phyloP scores from a whole-genome alignment of 2,113 vertebrate species.

The Donacobius atricapilla region DNA sequence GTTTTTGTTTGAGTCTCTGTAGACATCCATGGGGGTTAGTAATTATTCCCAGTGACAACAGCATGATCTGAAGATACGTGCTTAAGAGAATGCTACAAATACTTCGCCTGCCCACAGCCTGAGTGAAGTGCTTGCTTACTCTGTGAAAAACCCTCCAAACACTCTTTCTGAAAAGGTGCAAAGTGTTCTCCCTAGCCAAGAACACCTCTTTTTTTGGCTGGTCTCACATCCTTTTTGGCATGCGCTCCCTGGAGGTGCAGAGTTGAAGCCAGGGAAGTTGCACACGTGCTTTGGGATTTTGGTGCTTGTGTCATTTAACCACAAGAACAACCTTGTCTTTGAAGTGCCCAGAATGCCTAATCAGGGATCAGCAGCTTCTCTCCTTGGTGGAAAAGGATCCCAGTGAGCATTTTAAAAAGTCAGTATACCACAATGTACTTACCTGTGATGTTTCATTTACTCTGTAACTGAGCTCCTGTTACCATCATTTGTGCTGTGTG shows the following conservation, averaged over 20 bases:
- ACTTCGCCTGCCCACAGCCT: background rate
- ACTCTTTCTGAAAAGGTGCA: conserved; percentile 39
- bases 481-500: background rate
- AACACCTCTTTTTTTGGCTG: conserved; percentile 25
- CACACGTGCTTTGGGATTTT: conserved; percentile 25
- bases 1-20: background rate
- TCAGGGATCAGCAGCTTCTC: conserved; percentile 14
- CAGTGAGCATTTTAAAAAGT: background rate
- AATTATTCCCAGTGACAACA: conserved; percentile 22
- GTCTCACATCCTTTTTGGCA: conserved; percentile 22
- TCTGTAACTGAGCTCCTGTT: background rate
- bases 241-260: background rate
- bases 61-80: background rate
- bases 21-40: background rate
- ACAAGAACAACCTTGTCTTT: conserved; percentile 7
- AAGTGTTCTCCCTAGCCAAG: conserved; percentile 9
- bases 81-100: conserved; percentile 7
- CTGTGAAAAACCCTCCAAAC: conserved; percentile 49
- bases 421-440: background rate
- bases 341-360: background rate
- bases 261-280: conserved; percentile 32
- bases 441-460: background rate
- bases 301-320: conserved; percentile 53
- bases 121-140: conserved; percentile 25
- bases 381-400: background rate